Evolutionary conservation across 1,140 invertebrate genomes (phyloP).

Genomic region (Antheraea mylitta): DNA sequence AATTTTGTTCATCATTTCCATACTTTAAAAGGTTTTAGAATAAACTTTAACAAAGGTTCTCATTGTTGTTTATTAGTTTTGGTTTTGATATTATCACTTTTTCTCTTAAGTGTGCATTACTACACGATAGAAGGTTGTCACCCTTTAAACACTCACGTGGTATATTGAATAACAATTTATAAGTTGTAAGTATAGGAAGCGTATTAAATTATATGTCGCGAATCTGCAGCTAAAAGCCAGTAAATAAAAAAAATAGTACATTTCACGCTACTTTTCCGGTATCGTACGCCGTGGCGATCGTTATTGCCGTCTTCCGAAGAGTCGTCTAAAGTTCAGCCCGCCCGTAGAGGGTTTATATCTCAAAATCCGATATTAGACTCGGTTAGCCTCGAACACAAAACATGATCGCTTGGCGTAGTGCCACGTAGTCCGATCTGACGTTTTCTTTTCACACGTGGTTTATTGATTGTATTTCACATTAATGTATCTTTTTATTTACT

Average conservation of each 20-base stretch:
- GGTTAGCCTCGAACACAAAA: background rate
- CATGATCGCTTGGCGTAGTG: background rate
- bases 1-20: too few species aligned
- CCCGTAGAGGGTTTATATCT: background rate
- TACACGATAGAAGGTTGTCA: too few species aligned
- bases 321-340: background rate
- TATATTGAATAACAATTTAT: too few species aligned
- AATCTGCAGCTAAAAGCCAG: background rate
- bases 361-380: background rate
- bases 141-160: too few species aligned
- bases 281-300: background rate
- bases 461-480: background rate
- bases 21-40: too few species aligned
- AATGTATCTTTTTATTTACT: too few species aligned
- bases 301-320: background rate
- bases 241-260: background rate
- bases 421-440: background rate
- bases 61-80: too few species aligned
- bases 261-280: background rate
- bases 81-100: too few species aligned
- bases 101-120: too few species aligned
- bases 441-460: background rate
- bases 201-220: background rate
- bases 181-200: too few species aligned
- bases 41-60: too few species aligned